A percentile compares a stretch with the other conserved stretches of the same genome.
Conservation (phyloP, 2,113 vertebrate species). For the Oophaga pumilio region DNA sequence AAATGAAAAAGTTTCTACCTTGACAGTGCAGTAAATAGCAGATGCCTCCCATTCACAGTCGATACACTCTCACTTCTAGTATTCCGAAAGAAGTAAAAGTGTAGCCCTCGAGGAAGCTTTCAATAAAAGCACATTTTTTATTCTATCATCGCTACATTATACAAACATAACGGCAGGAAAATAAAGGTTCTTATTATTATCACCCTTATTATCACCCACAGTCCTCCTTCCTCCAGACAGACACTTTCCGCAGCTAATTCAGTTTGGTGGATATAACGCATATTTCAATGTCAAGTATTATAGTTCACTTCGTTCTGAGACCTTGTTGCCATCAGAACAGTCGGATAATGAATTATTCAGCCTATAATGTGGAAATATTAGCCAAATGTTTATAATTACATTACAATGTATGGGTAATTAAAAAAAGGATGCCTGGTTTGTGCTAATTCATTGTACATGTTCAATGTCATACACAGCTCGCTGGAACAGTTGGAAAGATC, state of each 20-base stretch:
- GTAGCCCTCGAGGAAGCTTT: neutral
- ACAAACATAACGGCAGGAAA: conserved; percentile 17
- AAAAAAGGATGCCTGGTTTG: conserved; percentile 5
- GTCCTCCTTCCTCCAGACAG: neutral
- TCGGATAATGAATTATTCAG: conserved; percentile 11
- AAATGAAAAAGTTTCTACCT: conserved; percentile 33
- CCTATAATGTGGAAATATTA: conserved; percentile 5
- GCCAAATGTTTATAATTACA: conserved; percentile 31
- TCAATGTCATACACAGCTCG: conserved; percentile 9
- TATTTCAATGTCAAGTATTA: conserved; percentile 5
- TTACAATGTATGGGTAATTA: conserved; percentile 24
- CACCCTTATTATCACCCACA: neutral
- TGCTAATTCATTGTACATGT: conserved; percentile 22
- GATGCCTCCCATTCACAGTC: conserved; percentile 13
- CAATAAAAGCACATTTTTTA: conserved; percentile 14
- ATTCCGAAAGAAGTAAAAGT: conserved; percentile 21
- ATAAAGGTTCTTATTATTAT: neutral
- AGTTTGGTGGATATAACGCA: conserved; percentile 3
- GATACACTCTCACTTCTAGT: conserved; percentile 12
- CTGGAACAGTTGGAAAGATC: neutral
- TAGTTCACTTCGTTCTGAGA: neutral
- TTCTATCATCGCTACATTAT: conserved; percentile 9
- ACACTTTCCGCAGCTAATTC: neutral
- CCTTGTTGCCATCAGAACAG: neutral
- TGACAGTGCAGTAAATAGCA: conserved; percentile 13